Evolutionary conservation across 1,140 invertebrate genomes (phyloP).

Genomic region (Neuroterus valhalla): DNA sequence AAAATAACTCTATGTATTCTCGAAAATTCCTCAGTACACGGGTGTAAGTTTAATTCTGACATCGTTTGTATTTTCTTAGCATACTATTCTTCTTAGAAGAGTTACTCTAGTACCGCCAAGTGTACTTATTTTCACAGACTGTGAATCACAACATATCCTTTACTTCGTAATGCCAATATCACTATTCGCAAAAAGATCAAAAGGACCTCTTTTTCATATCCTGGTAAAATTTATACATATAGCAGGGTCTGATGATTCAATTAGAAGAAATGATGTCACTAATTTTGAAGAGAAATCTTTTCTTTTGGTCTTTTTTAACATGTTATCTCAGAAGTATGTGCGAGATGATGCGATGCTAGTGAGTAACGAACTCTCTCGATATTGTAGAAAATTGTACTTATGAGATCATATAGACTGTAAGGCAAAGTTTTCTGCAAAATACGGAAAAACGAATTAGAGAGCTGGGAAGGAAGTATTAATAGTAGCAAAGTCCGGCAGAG

Average conservation of each 20-base stretch:
- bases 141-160: not conserved
- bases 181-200: constrained; percentile 3
- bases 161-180: not conserved
- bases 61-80: not conserved
- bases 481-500: constrained; percentile 8
- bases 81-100: constrained; percentile 4
- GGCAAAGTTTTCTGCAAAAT: constrained; percentile 7
- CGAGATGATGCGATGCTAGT: not conserved
- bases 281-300: not conserved
- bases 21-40: not conserved
- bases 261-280: too few species aligned
- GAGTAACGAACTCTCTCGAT: not conserved
- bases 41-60: not conserved
- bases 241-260: too few species aligned
- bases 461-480: not conserved
- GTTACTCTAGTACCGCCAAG: constrained; percentile 17
- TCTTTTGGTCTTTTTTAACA: not conserved
- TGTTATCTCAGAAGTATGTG: not conserved
- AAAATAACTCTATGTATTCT: not conserved
- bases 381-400: not conserved
- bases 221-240: not conserved
- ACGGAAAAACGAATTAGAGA: not conserved
- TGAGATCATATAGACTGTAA: constrained; percentile 24
- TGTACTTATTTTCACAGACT: constrained; percentile 19
- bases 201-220: not conserved